Evolutionary conservation across 2,888 invertebrate species (phyloP), one percentile per base, ranked within the genome.

Genomic region (Unio pictorum): DNA sequence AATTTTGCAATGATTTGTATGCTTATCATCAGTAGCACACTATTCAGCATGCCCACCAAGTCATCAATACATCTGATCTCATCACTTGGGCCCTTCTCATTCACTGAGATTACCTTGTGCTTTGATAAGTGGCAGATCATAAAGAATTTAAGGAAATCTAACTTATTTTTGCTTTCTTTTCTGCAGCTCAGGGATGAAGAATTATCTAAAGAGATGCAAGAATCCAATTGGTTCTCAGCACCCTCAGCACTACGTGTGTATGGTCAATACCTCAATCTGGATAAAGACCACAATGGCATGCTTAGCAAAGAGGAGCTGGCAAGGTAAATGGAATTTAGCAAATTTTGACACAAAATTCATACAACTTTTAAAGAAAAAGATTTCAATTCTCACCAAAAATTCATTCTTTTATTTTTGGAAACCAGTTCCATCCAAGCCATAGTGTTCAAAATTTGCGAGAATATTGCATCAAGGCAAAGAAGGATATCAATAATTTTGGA

Each of bases 281-380:
- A 99, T 88, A 93, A 94, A 75, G 96, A 98, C 90, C 96, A 96
- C 83, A 98, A 98, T 89, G 90, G 98, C 34, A 96, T 98, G 96
- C 92, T 99, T 3, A 97, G 95, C 87, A 95, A 96, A 88, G 93
- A 94, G 68, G 98, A 98, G 90, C 91, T 98, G 63, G 94, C 95
- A 6, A 95, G 95, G 93, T 96, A 91, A 88, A 80, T 67, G 30
- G 23, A 6, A 28, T 45, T 45, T 11, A 45, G 45, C 11, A 45
- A 45, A 45, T 45, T 45, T 3, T 15, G n/a, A 7, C 54, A 8
- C 7, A 11, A 1, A 28, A 23, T 55, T 20, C 17, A 17, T 20
- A 55, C 6, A 64, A 26, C 55, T 28, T 45, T 45, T 45, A 45
- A 45, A 45, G 45, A 3, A 11, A 11, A 45, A 11, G 45, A 34